Percentiles rank a stretch among this genome's conserved stretches.
Evolutionary conservation across 2,888 invertebrate genomes (phyloP).

Genomic region (Thymelicus acteon): DNA sequence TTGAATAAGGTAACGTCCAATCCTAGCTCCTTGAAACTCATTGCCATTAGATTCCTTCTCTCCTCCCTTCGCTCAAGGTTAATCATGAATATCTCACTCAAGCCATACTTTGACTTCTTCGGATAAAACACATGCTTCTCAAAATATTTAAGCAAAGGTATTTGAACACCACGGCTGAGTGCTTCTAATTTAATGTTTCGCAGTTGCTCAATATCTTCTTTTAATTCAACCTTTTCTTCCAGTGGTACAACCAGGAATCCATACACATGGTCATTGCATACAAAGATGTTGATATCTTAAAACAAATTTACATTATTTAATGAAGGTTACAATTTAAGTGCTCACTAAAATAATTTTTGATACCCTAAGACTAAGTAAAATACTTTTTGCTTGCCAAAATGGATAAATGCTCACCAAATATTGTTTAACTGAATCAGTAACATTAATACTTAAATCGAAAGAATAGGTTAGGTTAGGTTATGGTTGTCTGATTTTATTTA

Average conservation of each 20-base stretch:
- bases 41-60: conserved; percentile 91
- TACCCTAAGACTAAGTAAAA: no score
- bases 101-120: conserved; percentile 86
- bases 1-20: conserved; percentile 90
- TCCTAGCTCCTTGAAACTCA: conserved; percentile 92
- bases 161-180: conserved; percentile 83
- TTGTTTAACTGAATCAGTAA: no score
- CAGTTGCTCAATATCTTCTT: conserved; percentile 89
- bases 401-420: no score
- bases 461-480: no score
- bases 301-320: conserved; percentile 1
- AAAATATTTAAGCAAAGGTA: conserved; percentile 72
- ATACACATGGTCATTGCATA: conserved; percentile 93
- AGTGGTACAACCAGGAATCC: conserved; percentile 94
- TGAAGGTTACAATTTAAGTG: no score
- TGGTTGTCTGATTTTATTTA: no score
- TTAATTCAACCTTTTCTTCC: conserved; percentile 87
- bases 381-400: no score
- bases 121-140: conserved; percentile 64
- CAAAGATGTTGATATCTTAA: conserved; percentile 63
- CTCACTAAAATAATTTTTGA: no score
- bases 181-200: conserved; percentile 91
- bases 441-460: no score
- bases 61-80: conserved; percentile 94
- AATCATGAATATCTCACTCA: conserved; percentile 95